Evolutionary conservation across 2,888 invertebrate genomes (phyloP), one percentile per base, ranked within the genome.

Genomic region (Elmis aenea): DNA sequence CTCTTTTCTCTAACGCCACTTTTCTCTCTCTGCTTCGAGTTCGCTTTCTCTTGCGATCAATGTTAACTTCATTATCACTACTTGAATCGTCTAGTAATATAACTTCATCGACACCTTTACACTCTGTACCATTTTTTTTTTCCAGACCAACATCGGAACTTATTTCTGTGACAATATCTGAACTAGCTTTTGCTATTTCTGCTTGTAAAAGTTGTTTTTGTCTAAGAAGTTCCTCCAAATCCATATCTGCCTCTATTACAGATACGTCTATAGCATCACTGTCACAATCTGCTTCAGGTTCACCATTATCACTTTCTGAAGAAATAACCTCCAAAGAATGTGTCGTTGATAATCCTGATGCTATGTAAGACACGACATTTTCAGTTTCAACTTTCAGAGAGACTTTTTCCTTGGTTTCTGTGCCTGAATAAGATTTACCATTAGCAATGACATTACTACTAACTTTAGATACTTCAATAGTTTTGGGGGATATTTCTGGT

Each of bases 171-270:
- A 69, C 73, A 27, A 30, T 31, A 13, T 28, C 36, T 5, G 24
- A 16, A 25, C 18, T 36, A 45, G 83, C 83, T 0, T 83, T 85
- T 56, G 76, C 75, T 61, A 84, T 87, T 42, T 87, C 87, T 21
- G 87, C 87, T 68, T 90, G 89, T 25, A 90, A 69, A 24, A 82
- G 54, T 56, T 87, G 89, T 68, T 91, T 91, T 62, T 91, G 90
- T 55, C 82, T 83, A 89, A 91, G 91, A 37, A 91, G 69, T 49
- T 91, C 91, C 58, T 91, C 91, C 14, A 91, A 67, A 61, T 91
- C 89, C 51, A 90, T 79, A 54, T 89, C 89, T 48, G 89, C 89
- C 61, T 89, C 89, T 37, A 86, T 83, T 37, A 85, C 76, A 5
- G 77, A 76, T 37, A 87, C 76, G 46, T 77, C 73, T 15, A 76